A percentile compares a stretch with the other conserved stretches of the same genome.
Evolutionary conservation across 2,113 vertebrate genomes (phyloP).

Genomic region (Lethenteron camtschaticum): DNA sequence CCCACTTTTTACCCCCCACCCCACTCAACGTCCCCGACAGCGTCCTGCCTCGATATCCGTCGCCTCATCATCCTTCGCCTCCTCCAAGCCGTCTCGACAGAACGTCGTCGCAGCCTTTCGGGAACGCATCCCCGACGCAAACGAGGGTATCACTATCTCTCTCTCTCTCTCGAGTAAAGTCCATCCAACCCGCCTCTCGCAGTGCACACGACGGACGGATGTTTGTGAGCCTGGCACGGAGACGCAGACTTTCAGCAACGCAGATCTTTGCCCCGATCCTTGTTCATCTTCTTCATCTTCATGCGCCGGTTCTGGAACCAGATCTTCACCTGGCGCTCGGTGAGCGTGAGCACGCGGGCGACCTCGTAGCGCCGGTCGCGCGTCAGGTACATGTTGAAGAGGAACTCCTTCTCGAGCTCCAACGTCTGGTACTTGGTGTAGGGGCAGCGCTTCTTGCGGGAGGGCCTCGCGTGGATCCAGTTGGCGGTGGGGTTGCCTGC

Average conservation of each 20-base stretch:
- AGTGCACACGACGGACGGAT: too few relatives aligned
- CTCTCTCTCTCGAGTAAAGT: too few relatives aligned
- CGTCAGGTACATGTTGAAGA: slow-evolving; percentile 99
- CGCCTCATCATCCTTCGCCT: too few relatives aligned
- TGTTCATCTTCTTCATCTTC: slow-evolving; percentile 99
- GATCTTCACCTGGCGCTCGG: slow-evolving; percentile 97
- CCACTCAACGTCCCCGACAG: too few relatives aligned
- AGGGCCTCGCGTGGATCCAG: slow-evolving; percentile 95
- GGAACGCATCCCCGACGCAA: too few relatives aligned
- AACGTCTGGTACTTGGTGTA: slow-evolving; percentile 90
- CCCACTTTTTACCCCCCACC: too few relatives aligned
- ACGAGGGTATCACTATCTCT: too few relatives aligned
- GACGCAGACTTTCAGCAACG: not conserved
- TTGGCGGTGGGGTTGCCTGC: slow-evolving; percentile 79
- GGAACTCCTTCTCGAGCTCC: slow-evolving; percentile 92
- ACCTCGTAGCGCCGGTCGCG: slow-evolving; percentile 92
- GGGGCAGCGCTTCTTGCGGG: slow-evolving; percentile 83
- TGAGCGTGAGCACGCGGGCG: slow-evolving; percentile 70
- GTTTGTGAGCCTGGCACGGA: too few relatives aligned
- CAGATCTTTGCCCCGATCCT: slow-evolving; percentile 55
- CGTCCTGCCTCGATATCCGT: too few relatives aligned
- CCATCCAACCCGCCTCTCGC: too few relatives aligned
- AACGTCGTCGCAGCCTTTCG: too few relatives aligned
- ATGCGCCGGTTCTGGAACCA: slow-evolving; percentile 99
- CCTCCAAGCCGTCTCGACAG: too few relatives aligned